Percentiles rank a stretch among this genome's conserved stretches.
Evolutionary conservation across 1,140 invertebrate genomes (phyloP).

Genomic region (Laupala kohalensis): DNA sequence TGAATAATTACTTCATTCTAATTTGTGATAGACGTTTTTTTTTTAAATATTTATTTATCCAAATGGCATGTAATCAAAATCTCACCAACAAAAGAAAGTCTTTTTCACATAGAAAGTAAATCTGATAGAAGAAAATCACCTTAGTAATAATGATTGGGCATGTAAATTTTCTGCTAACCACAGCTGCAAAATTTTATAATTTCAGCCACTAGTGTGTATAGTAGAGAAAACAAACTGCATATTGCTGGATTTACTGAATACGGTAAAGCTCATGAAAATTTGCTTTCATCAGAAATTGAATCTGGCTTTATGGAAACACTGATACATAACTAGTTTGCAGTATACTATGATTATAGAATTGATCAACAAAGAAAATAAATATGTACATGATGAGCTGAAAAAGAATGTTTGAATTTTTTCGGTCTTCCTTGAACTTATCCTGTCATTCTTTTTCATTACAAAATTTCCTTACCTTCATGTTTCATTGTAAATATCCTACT

Average conservation of each 20-base stretch:
- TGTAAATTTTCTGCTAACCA: neutral
- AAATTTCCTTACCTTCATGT: too few relatives aligned
- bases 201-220: neutral
- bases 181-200: neutral
- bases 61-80: neutral
- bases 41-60: neutral
- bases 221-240: neutral
- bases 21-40: neutral
- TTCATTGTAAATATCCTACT: too few relatives aligned
- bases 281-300: neutral
- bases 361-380: neutral
- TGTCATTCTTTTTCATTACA: too few relatives aligned
- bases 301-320: neutral
- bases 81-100: neutral
- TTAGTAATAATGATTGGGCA: neutral
- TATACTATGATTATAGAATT: neutral
- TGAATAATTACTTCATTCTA: neutral
- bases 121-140: neutral
- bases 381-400: neutral
- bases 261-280: neutral
- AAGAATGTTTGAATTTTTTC: neutral
- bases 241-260: neutral
- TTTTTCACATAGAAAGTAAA: neutral
- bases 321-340: neutral
- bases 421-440: too few relatives aligned